A percentile compares a stretch with the other conserved stretches of the same genome.
phyloP scores from a whole-genome alignment of 2,797 vertebrate genomes.

The Vipera latastei region DNA sequence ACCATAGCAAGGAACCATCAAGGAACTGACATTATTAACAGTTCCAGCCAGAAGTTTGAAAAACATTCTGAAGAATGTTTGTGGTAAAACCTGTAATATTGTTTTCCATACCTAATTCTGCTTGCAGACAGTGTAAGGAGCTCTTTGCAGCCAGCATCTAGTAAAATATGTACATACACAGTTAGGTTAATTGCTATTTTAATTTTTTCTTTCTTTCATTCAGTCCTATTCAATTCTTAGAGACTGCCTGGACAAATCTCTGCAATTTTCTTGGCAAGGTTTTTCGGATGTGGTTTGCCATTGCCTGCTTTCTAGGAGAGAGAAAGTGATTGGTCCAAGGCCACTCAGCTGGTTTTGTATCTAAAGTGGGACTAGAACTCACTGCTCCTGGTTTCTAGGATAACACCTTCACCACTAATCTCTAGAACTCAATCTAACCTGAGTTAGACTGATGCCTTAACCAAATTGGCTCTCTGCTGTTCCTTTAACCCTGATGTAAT shows the following conservation, averaged over 20 bases:
- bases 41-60: neutral
- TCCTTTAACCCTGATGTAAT: neutral
- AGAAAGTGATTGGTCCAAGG: neutral
- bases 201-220: neutral
- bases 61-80: neutral
- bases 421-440: neutral
- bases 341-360: neutral
- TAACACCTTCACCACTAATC: neutral
- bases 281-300: neutral
- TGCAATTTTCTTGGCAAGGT: neutral
- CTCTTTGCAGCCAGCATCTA: neutral
- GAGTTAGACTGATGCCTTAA: neutral
- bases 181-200: neutral
- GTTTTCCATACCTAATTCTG: neutral
- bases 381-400: neutral
- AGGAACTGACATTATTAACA: neutral
- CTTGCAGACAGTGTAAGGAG: neutral
- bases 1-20: neutral
- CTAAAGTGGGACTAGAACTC: neutral
- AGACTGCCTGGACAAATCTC: neutral
- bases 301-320: neutral
- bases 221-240: neutral
- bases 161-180: neutral
- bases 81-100: neutral
- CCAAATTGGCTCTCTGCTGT: neutral